phyloP scores from a whole-genome alignment of 2,888 invertebrate genomes.

The Trachelus tabidus region DNA sequence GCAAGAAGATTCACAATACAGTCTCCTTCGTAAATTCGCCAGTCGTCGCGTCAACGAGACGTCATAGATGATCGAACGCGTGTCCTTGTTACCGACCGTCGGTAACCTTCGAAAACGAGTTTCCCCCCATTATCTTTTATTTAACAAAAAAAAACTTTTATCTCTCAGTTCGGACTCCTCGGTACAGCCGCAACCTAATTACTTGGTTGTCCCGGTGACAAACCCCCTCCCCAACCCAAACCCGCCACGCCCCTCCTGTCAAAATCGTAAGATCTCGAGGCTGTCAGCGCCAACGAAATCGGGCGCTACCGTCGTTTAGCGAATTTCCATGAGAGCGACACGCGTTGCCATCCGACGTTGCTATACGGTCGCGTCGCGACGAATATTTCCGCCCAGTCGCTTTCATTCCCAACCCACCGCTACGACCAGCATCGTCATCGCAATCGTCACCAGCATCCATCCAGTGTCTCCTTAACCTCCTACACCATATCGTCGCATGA shows the following conservation, averaged over 20 bases:
- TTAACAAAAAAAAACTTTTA: not conserved
- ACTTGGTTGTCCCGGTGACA: too few species aligned
- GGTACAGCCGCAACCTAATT: not conserved
- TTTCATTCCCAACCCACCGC: not conserved
- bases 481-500: not conserved
- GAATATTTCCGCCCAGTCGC: not conserved
- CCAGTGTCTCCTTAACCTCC: not conserved
- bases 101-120: not conserved
- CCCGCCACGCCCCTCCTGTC: not conserved
- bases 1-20: slow-evolving; percentile 15
- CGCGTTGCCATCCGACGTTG: not conserved
- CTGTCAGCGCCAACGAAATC: not conserved
- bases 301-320: not conserved
- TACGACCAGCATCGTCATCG: not conserved
- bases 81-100: not conserved
- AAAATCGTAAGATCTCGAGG: not conserved
- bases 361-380: too few species aligned
- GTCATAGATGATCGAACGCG: not conserved
- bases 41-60: not conserved
- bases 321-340: not conserved
- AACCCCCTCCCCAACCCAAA: too few species aligned
- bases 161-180: not conserved
- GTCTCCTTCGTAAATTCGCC: not conserved
- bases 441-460: not conserved
- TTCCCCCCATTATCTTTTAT: not conserved